Evolutionary conservation across 2,888 invertebrate genomes (phyloP), one percentile per base, ranked within the genome.

Genomic region (Philopedon plagiatum): DNA sequence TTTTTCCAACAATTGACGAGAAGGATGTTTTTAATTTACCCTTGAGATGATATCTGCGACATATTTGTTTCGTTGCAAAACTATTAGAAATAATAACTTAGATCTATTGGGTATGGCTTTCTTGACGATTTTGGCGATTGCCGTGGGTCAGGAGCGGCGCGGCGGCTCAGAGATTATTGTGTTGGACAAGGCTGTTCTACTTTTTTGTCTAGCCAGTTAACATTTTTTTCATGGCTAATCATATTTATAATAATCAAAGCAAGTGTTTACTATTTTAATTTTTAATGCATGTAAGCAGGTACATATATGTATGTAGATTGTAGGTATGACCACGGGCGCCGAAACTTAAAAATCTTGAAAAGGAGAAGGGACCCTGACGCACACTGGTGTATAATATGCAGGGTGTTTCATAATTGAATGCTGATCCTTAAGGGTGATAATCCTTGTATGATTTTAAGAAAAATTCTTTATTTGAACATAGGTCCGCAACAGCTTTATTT

Each of bases 141-240:
- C 15, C 70, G 44, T 66, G 58, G 65, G 71, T 65, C 71, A 71
- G 65, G 62, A 71, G 65, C 61, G 71, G 9, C 51, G 65, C 61
- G 71, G 9, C 51, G 66, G 56, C 39, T 66, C 66, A 54, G 61
- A 21, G 57, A 56, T 46, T 71, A 49, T 61, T 41, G 56, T 65
- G 63, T 72, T 67, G 63, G 72, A 67, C 67, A 63, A 67, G 67
- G 71, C 19, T 67, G 72, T 18, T 57, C 72, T 67, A 72, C 62
- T 67, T 71, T 69, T 69, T 68, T 71, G 71, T 61, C 71, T 71
- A 71, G 71, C 62, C 66, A 23, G 39, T 26, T 60, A 58, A 65
- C 32, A 32, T 41, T 66, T 57, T 46, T 64, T 57, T 62, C 32
- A 8, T 54, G 29, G n/a, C 13, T 32, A n/a, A 49, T 32, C 29